Evolutionary conservation across 2,888 invertebrate species (phyloP).

Genomic region (Belgica antarctica): DNA sequence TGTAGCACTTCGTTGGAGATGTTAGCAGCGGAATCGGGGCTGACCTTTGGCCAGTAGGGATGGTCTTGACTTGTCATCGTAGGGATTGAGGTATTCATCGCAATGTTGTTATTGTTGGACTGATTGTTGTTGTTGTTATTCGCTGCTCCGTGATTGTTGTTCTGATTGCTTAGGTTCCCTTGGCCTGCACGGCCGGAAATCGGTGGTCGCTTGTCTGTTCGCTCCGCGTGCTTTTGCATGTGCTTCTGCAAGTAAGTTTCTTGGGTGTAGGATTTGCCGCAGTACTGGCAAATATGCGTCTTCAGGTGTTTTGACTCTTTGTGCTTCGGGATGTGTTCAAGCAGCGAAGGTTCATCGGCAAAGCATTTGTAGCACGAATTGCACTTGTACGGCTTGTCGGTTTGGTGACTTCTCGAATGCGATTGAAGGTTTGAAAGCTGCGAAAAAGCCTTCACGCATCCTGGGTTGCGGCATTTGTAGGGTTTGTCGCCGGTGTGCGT

Average conservation of each 20-base stretch:
- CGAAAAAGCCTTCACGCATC: constrained; percentile 98
- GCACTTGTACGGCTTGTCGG: constrained; percentile 99
- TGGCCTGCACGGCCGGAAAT: constrained; percentile 58
- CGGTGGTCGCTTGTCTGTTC: constrained; percentile 86
- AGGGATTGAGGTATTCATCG: constrained; percentile 45
- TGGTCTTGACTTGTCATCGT: constrained; percentile 56
- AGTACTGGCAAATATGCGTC: constrained; percentile 99
- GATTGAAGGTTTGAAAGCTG: constrained; percentile 98
- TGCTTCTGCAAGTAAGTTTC: constrained; percentile 99
- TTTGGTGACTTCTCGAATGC: constrained; percentile 98
- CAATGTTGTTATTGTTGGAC: constrained; percentile 45
- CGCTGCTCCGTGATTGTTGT: not conserved
- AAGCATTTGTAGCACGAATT: constrained; percentile 99
- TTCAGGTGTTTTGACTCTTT: constrained; percentile 98
- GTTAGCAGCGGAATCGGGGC: constrained; percentile 70
- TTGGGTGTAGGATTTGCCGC: constrained; percentile 99
- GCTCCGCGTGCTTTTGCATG: constrained; percentile 97
- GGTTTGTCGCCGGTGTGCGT: constrained; percentile 99
- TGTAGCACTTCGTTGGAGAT: constrained; percentile 62
- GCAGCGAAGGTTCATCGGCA: constrained; percentile 91
- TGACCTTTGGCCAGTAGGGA: constrained; percentile 84
- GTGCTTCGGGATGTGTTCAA: constrained; percentile 99
- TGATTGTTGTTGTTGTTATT: constrained; percentile 22
- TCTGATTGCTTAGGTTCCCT: constrained; percentile 33
- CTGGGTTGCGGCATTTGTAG: constrained; percentile 95